Conservation (phyloP, 2,797 vertebrate species). For the Dipus sagitta region DNA sequence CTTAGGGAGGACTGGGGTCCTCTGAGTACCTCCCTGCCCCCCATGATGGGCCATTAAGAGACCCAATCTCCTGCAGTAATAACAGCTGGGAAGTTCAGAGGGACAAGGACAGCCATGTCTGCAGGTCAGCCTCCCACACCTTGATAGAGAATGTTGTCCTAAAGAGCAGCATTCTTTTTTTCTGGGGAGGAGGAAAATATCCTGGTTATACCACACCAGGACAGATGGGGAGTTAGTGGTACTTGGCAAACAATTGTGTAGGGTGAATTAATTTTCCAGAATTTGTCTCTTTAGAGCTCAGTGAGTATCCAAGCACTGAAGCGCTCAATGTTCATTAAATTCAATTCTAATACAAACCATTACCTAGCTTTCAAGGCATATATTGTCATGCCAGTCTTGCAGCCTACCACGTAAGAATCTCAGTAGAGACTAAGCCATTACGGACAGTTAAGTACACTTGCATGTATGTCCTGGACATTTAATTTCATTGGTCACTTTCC, state of each 20-base stretch:
- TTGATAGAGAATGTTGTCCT: background rate
- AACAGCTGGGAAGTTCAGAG: background rate
- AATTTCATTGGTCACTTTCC: background rate
- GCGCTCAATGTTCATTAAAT: background rate
- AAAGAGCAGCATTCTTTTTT: background rate
- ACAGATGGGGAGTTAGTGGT: background rate
- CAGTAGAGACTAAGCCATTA: background rate
- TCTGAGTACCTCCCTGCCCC: no score
- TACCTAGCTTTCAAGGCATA: constrained; percentile 31
- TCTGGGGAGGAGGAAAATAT: background rate
- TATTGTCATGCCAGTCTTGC: background rate
- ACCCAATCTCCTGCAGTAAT: no score
- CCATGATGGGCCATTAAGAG: no score
- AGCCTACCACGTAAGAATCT: background rate
- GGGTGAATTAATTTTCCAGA: constrained; percentile 22
- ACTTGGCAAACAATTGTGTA: background rate
- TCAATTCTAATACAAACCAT: background rate
- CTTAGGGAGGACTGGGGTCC: background rate
- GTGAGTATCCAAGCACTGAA: background rate
- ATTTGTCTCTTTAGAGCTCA: constrained; percentile 10
- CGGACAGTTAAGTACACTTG: background rate
- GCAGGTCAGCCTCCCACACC: background rate
- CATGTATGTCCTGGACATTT: background rate
- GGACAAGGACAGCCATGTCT: background rate
- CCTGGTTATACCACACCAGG: background rate